phyloP scores from a whole-genome alignment of 2,797 vertebrate species.

The Danio albolineatus region DNA sequence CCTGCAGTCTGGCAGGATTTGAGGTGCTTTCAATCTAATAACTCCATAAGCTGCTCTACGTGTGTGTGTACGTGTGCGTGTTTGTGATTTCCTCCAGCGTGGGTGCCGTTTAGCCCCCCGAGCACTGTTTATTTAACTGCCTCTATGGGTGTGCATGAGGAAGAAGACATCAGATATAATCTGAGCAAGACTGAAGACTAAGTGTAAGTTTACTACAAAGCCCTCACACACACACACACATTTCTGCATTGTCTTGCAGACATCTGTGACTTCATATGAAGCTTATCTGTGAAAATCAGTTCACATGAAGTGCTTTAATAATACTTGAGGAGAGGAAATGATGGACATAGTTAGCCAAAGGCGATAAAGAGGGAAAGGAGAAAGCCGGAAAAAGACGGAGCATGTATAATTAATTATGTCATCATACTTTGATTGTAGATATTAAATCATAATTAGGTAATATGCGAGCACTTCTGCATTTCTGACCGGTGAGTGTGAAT shows the following conservation, averaged over 20 bases:
- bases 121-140: slow-evolving; percentile 7
- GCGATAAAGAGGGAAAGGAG: neutral
- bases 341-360: neutral
- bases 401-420: neutral
- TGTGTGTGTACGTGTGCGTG: slow-evolving; percentile 1
- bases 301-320: neutral
- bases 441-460: no score
- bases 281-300: neutral
- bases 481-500: neutral
- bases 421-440: neutral
- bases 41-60: slow-evolving; percentile 12
- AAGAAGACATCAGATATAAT: slow-evolving; percentile 25
- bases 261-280: neutral
- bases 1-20: slow-evolving; percentile 26
- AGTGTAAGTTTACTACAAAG: neutral
- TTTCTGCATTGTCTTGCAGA: neutral
- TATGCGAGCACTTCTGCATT: neutral
- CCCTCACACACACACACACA: neutral
- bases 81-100: slow-evolving; percentile 1
- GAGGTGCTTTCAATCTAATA: slow-evolving; percentile 42
- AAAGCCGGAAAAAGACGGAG: neutral
- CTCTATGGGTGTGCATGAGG: neutral
- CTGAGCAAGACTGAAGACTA: neutral
- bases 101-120: neutral
- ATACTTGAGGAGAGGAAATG: neutral